A percentile compares a stretch with the other conserved stretches of the same genome.
phyloP scores from a whole-genome alignment of 2,888 invertebrate genomes.

The Phaonia tiefii region DNA sequence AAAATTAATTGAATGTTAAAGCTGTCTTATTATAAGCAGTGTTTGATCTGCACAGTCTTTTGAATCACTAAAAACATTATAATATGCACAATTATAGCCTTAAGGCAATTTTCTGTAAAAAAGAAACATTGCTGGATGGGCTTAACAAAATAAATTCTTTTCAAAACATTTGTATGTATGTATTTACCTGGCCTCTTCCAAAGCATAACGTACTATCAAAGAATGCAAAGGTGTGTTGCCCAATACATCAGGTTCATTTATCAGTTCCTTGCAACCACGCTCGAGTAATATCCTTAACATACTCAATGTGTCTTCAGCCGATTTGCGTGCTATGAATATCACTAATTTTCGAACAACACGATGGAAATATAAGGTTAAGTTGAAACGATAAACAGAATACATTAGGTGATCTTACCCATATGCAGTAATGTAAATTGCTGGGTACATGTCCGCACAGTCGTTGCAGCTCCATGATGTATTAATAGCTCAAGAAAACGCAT shows the following conservation, averaged over 20 bases:
- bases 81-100: too few relatives aligned
- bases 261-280: conserved; percentile 87
- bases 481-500: conserved; percentile 85
- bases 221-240: conserved; percentile 89
- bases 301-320: conserved; percentile 86
- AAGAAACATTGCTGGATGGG: too few relatives aligned
- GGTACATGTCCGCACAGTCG: conserved; percentile 86
- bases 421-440: conserved; percentile 87
- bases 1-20: too few relatives aligned
- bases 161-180: too few relatives aligned
- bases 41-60: too few relatives aligned
- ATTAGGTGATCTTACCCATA: conserved; percentile 81
- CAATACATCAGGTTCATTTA: conserved; percentile 87
- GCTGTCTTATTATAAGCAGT: too few relatives aligned
- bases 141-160: too few relatives aligned
- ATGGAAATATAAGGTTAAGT: not conserved
- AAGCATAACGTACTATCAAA: conserved; percentile 84
- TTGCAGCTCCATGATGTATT: conserved; percentile 86
- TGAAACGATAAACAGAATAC: not conserved
- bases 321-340: conserved; percentile 86
- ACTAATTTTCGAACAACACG: too few relatives aligned
- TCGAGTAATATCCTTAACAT: conserved; percentile 86
- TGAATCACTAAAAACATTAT: too few relatives aligned
- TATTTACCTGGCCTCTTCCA: conserved; percentile 83
- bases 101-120: too few relatives aligned